Conservation (phyloP, 2,888 invertebrate species). For the Alsophila aescularia region DNA sequence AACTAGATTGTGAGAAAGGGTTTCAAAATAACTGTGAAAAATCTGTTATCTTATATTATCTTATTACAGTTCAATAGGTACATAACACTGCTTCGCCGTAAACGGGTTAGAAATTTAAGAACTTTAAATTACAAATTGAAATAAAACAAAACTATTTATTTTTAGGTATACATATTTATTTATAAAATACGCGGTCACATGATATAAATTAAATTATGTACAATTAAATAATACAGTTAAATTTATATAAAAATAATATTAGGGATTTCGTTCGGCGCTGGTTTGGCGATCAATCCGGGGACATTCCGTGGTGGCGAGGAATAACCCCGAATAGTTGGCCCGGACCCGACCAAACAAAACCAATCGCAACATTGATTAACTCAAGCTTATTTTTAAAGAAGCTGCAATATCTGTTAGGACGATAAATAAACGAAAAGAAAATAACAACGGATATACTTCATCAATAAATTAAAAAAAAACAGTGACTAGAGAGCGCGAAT, state of each 20-base stretch:
- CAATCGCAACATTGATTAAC: conserved; percentile 70
- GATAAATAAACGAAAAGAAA: conserved; percentile 60
- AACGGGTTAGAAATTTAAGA: too few relatives aligned
- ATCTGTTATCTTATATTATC: too few relatives aligned
- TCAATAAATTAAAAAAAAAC: conserved; percentile 71
- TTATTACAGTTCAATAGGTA: too few relatives aligned
- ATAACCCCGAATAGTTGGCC: conserved; percentile 48
- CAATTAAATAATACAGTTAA: conserved; percentile 82
- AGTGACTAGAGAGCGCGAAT: conserved; percentile 76
- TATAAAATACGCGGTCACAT: conserved; percentile 82
- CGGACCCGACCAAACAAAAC: conserved; percentile 42
- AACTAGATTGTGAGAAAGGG: too few relatives aligned
- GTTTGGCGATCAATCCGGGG: conserved; percentile 46
- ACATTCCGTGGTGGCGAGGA: conserved; percentile 68
- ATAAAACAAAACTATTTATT: conserved; percentile 59
- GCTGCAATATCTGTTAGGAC: conserved; percentile 75
- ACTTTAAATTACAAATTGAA: conserved; percentile 25
- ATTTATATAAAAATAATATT: conserved; percentile 80
- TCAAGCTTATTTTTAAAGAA: conserved; percentile 72
- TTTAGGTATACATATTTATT: conserved; percentile 83
- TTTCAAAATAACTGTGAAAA: too few relatives aligned
- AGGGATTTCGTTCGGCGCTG: conserved; percentile 38
- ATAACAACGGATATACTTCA: conserved; percentile 62
- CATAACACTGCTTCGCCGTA: too few relatives aligned
- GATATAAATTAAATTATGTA: conserved; percentile 83